Base-by-base conservation (phyloP, 2,888 invertebrate genomes). In the Podotricha telesiphe region DNA sequence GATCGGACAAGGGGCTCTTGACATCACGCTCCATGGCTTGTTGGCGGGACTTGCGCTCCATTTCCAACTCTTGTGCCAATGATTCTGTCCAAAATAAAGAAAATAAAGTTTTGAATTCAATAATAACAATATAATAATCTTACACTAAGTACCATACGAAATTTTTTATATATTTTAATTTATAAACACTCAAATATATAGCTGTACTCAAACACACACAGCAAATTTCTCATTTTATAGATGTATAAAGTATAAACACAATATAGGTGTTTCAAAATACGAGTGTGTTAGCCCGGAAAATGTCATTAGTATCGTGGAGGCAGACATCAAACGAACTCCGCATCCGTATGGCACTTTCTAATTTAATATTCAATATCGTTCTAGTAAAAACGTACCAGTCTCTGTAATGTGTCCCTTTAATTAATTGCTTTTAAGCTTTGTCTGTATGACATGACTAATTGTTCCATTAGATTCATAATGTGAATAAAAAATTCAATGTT, bases 11-110 rank as follows among this genome's bases (percentile, higher is more conserved):
- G 47, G 97, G 97, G 79, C 97, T 96, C 89, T 97, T 97, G 67
- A 97, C 97, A 84, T 97, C 97, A 75, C 96, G 95, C 83, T 97
- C 97, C 86, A 95, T 93, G 75, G 95, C 95, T 80, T 96, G 96
- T 82, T 96, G 96, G 75, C 97, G 95, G 58, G 96, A 95, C 88
- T 97, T 97, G 86, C 97, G 95, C 87, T 97, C 97, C 95, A 97
- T 94, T 91, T 97, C 97, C 84, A 97, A 94, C 91, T 97, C 97
- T 87, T 96, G 96, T 76, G 96, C 97, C 83, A 97, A 91, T 70
- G 97, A 95, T 93, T 97, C 97, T 97, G 94, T 74, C 93, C 94
- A 87, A 88, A 91, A 90, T 69, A 64, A 72, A 76, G 75, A 67
- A 69, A 37, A 59, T 62, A 28, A 28, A 28, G 28, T 28, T 28